phyloP scores from a whole-genome alignment of 2,888 invertebrate species.

The Chromoteleia sp. region DNA sequence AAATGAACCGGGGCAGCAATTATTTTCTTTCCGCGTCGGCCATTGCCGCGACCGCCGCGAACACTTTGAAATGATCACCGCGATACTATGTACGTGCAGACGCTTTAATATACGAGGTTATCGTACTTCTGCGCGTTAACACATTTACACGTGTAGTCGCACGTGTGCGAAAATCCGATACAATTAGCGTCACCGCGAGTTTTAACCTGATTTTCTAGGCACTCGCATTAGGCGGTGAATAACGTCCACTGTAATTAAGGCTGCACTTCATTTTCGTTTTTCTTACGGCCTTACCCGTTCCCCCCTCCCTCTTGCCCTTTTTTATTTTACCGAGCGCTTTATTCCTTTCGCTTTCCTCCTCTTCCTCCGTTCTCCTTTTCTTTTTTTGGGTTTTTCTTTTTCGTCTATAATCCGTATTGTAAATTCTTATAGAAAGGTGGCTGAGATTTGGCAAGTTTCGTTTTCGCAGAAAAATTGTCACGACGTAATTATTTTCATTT shows the following conservation, averaged over 20 bases:
- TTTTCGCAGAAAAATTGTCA: conserved; percentile 45
- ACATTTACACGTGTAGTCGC: conserved; percentile 60
- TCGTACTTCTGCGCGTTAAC: conserved; percentile 55
- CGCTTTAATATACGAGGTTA: conserved; percentile 57
- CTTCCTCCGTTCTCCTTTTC: conserved; percentile 29
- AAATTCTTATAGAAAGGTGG: conserved; percentile 44
- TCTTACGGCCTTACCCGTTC: conserved; percentile 19
- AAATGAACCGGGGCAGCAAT: conserved; percentile 48
- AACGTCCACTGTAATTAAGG: conserved; percentile 73
- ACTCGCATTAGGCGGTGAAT: conserved; percentile 73
- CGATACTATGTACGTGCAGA: conserved; percentile 52
- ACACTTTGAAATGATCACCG: conserved; percentile 56
- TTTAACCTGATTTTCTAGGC: conserved; percentile 74
- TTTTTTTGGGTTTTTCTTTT: conserved; percentile 34
- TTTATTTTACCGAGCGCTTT: conserved; percentile 16
- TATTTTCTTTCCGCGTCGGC: conserved; percentile 55
- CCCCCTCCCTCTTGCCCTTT: background rate
- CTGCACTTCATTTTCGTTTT: conserved; percentile 54
- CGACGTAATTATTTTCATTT: conserved; percentile 44
- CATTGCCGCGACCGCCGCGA: conserved; percentile 34
- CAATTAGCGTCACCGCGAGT: conserved; percentile 74
- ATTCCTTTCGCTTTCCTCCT: background rate
- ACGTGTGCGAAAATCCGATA: conserved; percentile 72
- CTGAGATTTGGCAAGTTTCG: conserved; percentile 59
- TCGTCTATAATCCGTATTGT: conserved; percentile 48